Percentiles rank a stretch among this genome's conserved stretches.
phyloP scores from a whole-genome alignment of 2,888 invertebrate species.

The Orthosia cruda region DNA sequence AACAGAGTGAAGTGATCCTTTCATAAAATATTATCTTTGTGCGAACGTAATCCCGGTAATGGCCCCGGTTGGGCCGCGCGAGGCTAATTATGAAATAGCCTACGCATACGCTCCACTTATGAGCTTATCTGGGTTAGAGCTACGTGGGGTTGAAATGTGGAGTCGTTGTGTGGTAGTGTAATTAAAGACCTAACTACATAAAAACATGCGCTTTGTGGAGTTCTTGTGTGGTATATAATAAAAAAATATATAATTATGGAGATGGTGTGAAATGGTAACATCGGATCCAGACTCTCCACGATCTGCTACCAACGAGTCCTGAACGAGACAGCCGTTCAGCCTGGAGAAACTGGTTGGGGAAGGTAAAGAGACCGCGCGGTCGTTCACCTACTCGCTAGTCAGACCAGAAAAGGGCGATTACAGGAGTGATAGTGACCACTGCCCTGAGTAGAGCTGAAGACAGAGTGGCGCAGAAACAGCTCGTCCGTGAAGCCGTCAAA shows the following conservation, averaged over 20 bases:
- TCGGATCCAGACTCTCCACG: too few species aligned
- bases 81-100: conserved; percentile 70
- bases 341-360: too few species aligned
- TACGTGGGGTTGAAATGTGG: conserved; percentile 14
- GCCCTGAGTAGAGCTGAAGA: too few species aligned
- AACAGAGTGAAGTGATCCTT: conserved; percentile 63
- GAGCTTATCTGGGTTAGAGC: conserved; percentile 32
- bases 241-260: conserved; percentile 1
- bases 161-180: conserved; percentile 1
- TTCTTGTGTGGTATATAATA: conserved; percentile 11
- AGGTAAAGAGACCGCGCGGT: too few species aligned
- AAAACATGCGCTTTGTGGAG: conserved; percentile 8
- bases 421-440: too few species aligned
- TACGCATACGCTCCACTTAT: conserved; percentile 40
- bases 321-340: too few species aligned
- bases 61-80: conserved; percentile 52
- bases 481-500: too few species aligned
- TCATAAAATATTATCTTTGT: conserved; percentile 77
- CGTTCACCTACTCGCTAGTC: too few species aligned
- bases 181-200: background rate
- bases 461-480: too few species aligned
- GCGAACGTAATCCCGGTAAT: conserved; percentile 74
- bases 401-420: too few species aligned
- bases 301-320: too few species aligned
- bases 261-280: background rate